Conservation (phyloP, 2,888 invertebrate genomes). For the Cheilosia grossa region DNA sequence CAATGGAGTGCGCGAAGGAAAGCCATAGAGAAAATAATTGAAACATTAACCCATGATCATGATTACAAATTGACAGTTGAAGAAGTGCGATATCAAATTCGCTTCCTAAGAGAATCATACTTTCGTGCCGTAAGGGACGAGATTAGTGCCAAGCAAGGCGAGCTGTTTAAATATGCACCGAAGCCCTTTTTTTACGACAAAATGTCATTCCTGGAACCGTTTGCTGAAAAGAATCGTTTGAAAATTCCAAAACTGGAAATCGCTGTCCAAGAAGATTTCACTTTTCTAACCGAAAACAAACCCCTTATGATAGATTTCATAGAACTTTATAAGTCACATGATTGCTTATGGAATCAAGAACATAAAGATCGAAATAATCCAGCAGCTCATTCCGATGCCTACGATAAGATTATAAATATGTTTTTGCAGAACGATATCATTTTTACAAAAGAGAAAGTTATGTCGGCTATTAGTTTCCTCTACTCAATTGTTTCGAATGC, state of each 20-base stretch:
- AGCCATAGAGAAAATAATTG: constrained; percentile 41
- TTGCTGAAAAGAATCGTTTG: constrained; percentile 36
- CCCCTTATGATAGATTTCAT: constrained; percentile 51
- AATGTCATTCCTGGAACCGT: constrained; percentile 47
- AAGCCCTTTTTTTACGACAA: constrained; percentile 48
- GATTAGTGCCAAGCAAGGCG: constrained; percentile 16
- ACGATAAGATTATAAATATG: constrained; percentile 43
- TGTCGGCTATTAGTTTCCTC: constrained; percentile 46
- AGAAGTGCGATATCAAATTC: constrained; percentile 61
- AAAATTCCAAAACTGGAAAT: constrained; percentile 3
- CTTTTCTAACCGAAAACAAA: constrained; percentile 40
- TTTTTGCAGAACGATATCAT: constrained; percentile 40
- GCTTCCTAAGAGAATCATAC: constrained; percentile 45
- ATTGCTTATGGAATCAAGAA: constrained; percentile 47
- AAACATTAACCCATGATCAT: constrained; percentile 32
- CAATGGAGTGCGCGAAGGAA: constrained; percentile 34
- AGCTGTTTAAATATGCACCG: constrained; percentile 13
- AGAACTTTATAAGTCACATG: constrained; percentile 33
- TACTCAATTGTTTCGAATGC: constrained; percentile 32
- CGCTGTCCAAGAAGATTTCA: constrained; percentile 22
- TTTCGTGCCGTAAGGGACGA: constrained; percentile 51
- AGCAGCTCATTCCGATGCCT: constrained; percentile 29
- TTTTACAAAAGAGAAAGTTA: constrained; percentile 46
- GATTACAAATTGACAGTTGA: constrained; percentile 46
- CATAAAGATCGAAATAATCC: constrained; percentile 17